Evolutionary conservation across 2,888 invertebrate genomes (phyloP).

Genomic region (Barypeithes pellucidus): DNA sequence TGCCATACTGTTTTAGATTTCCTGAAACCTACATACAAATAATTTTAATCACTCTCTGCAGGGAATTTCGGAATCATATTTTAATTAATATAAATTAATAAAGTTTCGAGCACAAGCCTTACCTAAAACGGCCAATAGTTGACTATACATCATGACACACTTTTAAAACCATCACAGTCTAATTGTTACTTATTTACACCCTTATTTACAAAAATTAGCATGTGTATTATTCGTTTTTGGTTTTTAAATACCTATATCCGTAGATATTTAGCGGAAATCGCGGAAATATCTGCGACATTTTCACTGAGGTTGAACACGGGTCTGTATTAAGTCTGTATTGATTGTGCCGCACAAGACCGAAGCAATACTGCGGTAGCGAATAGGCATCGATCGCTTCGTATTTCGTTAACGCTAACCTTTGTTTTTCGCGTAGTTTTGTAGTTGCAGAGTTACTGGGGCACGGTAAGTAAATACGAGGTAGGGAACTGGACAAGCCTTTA

Average conservation of each 20-base stretch:
- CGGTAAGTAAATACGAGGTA: too few species aligned
- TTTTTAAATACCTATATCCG: slow-evolving; percentile 21
- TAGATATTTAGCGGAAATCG: slow-evolving; percentile 30
- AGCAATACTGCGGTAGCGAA: slow-evolving; percentile 44
- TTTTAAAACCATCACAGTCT: slow-evolving; percentile 31
- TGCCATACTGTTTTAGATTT: neutral
- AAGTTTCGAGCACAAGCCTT: slow-evolving; percentile 25
- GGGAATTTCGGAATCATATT: neutral
- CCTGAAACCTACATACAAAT: neutral
- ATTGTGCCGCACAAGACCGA: slow-evolving; percentile 41
- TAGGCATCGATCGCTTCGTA: neutral
- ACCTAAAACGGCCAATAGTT: slow-evolving; percentile 49
- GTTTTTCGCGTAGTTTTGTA: neutral
- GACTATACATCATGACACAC: slow-evolving; percentile 48
- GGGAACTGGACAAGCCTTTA: too few species aligned
- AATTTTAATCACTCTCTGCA: neutral
- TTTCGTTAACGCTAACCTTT: slow-evolving; percentile 9
- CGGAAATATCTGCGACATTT: slow-evolving; percentile 36
- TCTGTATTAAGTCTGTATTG: slow-evolving; percentile 32
- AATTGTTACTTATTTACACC: slow-evolving; percentile 14
- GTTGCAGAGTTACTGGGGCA: too few species aligned
- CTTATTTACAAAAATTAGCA: slow-evolving; percentile 6
- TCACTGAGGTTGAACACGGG: slow-evolving; percentile 26
- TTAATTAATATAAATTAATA: neutral
- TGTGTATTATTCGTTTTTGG: neutral